Conservation (phyloP, 2,888 invertebrate species). For the Agrochola circellaris region DNA sequence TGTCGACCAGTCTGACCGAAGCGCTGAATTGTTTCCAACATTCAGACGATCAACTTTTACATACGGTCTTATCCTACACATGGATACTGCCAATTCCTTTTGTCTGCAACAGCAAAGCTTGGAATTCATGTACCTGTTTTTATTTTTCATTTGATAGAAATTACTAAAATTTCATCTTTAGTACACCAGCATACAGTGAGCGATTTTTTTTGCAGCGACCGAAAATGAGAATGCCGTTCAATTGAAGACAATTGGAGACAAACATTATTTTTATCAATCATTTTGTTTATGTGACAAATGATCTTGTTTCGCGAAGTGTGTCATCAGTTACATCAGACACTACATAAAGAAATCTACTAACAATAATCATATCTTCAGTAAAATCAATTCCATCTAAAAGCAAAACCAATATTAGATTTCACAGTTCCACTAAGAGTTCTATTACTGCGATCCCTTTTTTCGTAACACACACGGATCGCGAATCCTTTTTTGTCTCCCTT, state of each 20-base stretch:
- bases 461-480: constrained; percentile 17
- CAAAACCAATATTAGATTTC: constrained; percentile 41
- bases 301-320: constrained; percentile 21
- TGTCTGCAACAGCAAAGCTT: constrained; percentile 33
- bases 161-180: not conserved
- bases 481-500: constrained; percentile 56
- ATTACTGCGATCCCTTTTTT: constrained; percentile 38
- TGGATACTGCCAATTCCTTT: constrained; percentile 49
- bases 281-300: constrained; percentile 40
- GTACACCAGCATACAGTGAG: constrained; percentile 7
- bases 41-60: constrained; percentile 49
- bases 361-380: constrained; percentile 2
- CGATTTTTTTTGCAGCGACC: constrained; percentile 17
- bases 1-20: constrained; percentile 36
- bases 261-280: constrained; percentile 42
- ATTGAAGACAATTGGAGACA: constrained; percentile 51
- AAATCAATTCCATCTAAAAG: constrained; percentile 20
- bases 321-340: constrained; percentile 1
- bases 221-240: constrained; percentile 42
- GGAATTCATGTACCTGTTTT: constrained; percentile 16
- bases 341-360: not conserved
- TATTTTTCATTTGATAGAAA: constrained; percentile 24
- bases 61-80: constrained; percentile 48
- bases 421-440: constrained; percentile 38
- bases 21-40: constrained; percentile 57